Evolutionary conservation across 2,888 invertebrate species (phyloP), one percentile per base, ranked within the genome.

Genomic region (Adelphocoris suturalis): DNA sequence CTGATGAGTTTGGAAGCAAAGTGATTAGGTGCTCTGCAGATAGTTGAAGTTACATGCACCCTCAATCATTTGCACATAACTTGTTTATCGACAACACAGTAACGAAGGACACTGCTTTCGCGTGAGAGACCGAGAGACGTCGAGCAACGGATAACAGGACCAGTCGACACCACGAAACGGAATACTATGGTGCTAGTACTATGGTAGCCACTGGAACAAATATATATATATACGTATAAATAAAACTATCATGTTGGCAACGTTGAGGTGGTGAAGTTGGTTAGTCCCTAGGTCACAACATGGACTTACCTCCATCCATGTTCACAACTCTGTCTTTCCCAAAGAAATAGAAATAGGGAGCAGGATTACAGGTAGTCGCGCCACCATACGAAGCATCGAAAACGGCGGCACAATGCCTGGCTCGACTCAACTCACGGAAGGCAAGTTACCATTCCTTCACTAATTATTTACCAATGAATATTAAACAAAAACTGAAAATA

Each of bases 51-150:
- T 23, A 23, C 68, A 68, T 23, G 68, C 23, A 68, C 68, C 12
- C 5, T 23, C 68, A 68, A 19, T 68, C 68, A 68, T 68, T 68
- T 19, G 68, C 68, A 68, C 68, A 68, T 23, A 68, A 68, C 68
- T 23, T 68, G 68, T 68, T 68, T 68, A 68, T 23, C 68, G 68
- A 68, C 23, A 23, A 68, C 68, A 27, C 13, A 68, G 68, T 68
- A 12, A 68, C 19, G 68, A 68, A 12, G 19, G 23, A 23, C 68
- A 68, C 68, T 12, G 19, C 68, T 23, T 12, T 68, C 68, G 23
- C 68, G 23, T 23, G 23, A 3, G 57, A 23, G 19, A 52, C 68
- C 23, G 68, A 5, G 13, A 68, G 23, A 68, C 11, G 5, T 68
- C 61, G 61, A n/a, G n/a, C 52, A 27, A 68, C 27, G 27, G 68